Conservation (phyloP, 2,888 invertebrate genomes). For the Resseliella maxima region DNA sequence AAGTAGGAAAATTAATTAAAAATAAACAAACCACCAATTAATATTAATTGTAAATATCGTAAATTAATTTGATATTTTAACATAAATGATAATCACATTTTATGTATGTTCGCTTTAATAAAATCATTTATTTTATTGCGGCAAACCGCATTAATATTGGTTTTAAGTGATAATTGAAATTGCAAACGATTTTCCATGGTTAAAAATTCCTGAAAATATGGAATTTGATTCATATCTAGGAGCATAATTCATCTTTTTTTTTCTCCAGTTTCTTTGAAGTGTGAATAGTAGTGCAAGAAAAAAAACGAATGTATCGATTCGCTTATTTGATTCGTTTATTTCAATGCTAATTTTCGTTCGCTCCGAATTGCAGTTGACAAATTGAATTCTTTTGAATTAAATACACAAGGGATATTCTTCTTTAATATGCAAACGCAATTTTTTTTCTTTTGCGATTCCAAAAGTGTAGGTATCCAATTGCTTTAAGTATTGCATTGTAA, state of each 20-base stretch:
- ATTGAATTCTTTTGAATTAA: slow-evolving; percentile 4
- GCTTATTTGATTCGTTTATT: neutral
- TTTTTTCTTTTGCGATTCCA: neutral
- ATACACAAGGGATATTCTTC: neutral
- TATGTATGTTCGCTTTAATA: neutral
- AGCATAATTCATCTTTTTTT: too few relatives aligned
- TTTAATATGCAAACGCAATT: neutral
- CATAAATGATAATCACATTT: neutral
- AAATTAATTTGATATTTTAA: too few relatives aligned
- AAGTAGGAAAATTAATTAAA: neutral
- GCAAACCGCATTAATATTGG: neutral
- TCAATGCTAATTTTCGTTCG: neutral
- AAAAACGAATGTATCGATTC: neutral
- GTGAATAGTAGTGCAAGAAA: neutral
- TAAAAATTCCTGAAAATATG: too few relatives aligned
- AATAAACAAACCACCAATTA: neutral
- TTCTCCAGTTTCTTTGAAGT: too few relatives aligned
- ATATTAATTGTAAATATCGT: neutral
- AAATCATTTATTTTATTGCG: neutral
- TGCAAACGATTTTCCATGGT: too few relatives aligned
- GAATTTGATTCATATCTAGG: too few relatives aligned
- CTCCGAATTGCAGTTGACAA: neutral
- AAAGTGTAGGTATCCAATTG: neutral
- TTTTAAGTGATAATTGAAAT: too few relatives aligned
- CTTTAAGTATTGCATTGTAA: neutral